Conservation (phyloP, 37 sponge, comb jelly and placozoan genomes). For the Halichondria panicea region DNA sequence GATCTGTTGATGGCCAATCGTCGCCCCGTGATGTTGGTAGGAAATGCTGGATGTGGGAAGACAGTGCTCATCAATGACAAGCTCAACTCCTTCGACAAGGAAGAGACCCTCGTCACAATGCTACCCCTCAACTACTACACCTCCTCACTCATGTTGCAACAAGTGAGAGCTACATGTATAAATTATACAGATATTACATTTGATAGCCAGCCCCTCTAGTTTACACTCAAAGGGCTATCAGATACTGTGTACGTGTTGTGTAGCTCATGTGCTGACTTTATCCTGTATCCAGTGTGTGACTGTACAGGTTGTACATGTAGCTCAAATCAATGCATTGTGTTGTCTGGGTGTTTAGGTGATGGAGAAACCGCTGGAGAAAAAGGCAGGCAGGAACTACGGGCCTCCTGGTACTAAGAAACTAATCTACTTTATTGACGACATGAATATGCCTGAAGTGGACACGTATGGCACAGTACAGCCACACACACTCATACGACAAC, state of each 20-base stretch:
- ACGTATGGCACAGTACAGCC: slow-evolving; percentile 97
- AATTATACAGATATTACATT: neutral
- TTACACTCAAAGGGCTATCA: neutral
- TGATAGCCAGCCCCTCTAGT: neutral
- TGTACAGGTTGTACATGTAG: too few species aligned
- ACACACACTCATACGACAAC: slow-evolving; percentile 97
- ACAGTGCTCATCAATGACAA: slow-evolving; percentile 94
- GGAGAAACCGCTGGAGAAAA: slow-evolving; percentile 99
- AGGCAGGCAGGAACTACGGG: slow-evolving; percentile 93
- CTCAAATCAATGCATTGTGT: too few species aligned
- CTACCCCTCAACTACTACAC: slow-evolving; percentile 99
- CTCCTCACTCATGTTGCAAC: slow-evolving; percentile 94
- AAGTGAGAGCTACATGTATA: slow-evolving; percentile 42
- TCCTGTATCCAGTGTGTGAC: too few species aligned
- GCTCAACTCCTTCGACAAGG: slow-evolving; percentile 44
- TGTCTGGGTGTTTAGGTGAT: slow-evolving; percentile 31
- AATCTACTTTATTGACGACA: slow-evolving; percentile 97
- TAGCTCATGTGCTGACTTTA: too few species aligned
- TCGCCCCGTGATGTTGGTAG: slow-evolving; percentile 98
- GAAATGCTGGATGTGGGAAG: slow-evolving; percentile 95
- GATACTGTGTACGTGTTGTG: too few species aligned
- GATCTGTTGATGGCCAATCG: slow-evolving; percentile 88
- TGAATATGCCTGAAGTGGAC: slow-evolving; percentile 99
- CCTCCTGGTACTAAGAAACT: slow-evolving; percentile 97
- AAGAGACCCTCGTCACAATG: slow-evolving; percentile 84